A percentile compares a stretch with the other conserved stretches of the same genome.
Conservation (phyloP, 2,797 vertebrate genomes). For the Valencia hispanica region DNA sequence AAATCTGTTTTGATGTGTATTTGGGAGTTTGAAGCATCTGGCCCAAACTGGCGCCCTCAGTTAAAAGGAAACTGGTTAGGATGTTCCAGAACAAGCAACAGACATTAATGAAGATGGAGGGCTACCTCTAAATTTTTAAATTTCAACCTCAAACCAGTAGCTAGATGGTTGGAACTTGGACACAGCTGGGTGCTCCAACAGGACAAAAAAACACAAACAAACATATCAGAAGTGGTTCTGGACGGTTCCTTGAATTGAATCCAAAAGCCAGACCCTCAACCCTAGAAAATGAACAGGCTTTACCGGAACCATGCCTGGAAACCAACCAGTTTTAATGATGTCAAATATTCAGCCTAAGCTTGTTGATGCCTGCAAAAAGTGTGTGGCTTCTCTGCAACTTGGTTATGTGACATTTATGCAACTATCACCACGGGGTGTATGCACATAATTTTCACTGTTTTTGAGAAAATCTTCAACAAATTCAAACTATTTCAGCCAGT, state of each 20-base stretch:
- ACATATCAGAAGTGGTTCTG: not conserved
- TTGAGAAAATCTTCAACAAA: not conserved
- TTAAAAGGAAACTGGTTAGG: not conserved
- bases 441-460: slow-evolving; percentile 2
- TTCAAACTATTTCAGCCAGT: not conserved
- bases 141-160: not conserved
- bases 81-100: not conserved
- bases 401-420: not conserved
- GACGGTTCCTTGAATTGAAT: not conserved
- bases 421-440: not conserved
- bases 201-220: not conserved
- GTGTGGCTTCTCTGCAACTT: not conserved
- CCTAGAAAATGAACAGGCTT: not conserved
- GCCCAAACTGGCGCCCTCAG: not conserved
- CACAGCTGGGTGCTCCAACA: not conserved
- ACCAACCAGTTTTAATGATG: not conserved
- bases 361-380: not conserved
- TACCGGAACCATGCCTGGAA: not conserved
- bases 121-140: not conserved
- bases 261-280: not conserved
- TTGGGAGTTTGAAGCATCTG: not conserved
- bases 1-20: not conserved
- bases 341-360: not conserved
- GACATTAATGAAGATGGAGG: not conserved
- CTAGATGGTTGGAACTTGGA: not conserved